Evolutionary conservation across 2,888 invertebrate genomes (phyloP).

Genomic region (Pyrrhia umbra): DNA sequence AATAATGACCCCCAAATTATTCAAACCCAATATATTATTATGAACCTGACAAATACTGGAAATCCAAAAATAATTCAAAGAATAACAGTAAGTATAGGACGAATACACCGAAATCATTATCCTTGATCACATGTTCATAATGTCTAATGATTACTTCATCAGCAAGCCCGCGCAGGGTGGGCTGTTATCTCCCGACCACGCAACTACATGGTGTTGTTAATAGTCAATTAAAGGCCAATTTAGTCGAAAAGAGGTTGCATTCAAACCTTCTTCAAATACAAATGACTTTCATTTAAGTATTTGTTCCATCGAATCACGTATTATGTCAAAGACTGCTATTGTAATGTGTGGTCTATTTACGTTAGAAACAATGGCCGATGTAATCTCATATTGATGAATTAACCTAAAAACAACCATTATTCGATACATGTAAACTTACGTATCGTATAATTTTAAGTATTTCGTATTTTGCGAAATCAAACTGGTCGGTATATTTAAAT

Average conservation of each 20-base stretch:
- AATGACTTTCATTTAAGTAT: constrained; percentile 15
- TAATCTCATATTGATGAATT: neutral
- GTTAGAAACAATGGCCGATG: neutral
- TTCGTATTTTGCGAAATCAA: too few relatives aligned
- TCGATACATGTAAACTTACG: neutral
- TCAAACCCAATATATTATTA: too few relatives aligned
- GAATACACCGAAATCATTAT: neutral
- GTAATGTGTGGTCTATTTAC: constrained; percentile 30
- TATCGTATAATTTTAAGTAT: neutral
- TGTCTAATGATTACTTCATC: constrained; percentile 26
- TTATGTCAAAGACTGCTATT: constrained; percentile 21
- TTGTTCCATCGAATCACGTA: constrained; percentile 35
- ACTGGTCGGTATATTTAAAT: too few relatives aligned
- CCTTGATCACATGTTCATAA: constrained; percentile 15
- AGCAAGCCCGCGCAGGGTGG: constrained; percentile 21
- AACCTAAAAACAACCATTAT: constrained; percentile 5
- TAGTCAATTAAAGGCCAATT: constrained; percentile 14
- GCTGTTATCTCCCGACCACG: constrained; percentile 23
- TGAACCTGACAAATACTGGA: too few relatives aligned
- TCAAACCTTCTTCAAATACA: constrained; percentile 37
- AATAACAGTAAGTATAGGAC: neutral
- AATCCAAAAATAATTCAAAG: too few relatives aligned
- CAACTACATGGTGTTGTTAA: constrained; percentile 23
- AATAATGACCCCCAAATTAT: too few relatives aligned
- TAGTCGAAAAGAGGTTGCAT: constrained; percentile 25